Evolutionary conservation across 2,797 vertebrate species (phyloP), one percentile per base, ranked within the genome.

Genomic region (Dallia pectoralis): DNA sequence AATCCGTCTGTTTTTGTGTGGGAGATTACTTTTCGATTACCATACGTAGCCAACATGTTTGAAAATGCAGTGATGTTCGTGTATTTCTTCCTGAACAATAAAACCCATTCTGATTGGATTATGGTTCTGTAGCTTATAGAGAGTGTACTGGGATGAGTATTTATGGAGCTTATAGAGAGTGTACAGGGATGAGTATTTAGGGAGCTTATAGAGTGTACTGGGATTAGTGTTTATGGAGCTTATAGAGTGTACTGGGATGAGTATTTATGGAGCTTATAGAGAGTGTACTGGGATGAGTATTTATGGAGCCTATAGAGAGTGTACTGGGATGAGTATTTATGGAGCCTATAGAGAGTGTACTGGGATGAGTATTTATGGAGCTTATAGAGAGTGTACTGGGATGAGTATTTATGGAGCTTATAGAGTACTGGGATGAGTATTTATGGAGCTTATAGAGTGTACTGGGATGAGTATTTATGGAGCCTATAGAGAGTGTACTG

Each of bases 251-350:
- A 72, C 74, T 72, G 25, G 56, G 86, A 79, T 70, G 27, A 76
- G 84, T 81, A 87, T 86, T 86, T 89, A 85, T 82, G 81, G 74
- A 74, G 78, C 73, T 78, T 68, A n/a, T n/a, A n/a, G n/a, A n/a
- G n/a, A n/a, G n/a, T n/a, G n/a, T n/a, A n/a, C n/a, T n/a, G n/a
- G n/a, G n/a, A n/a, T n/a, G n/a, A n/a, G n/a, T n/a, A n/a, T n/a
- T 81, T 84, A 82, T 81, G 33, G n/a, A n/a, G n/a, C n/a, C n/a
- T n/a, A n/a, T n/a, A n/a, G n/a, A n/a, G n/a, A n/a, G n/a, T n/a
- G n/a, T 67, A 72, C 74, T 72, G 25, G 56, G 86, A 79, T 70
- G 27, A 76, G 84, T 81, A 87, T 86, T 86, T 89, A 85, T 82
- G 81, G 74, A 74, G 78, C 73, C 77, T 68, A n/a, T n/a, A n/a